Percentiles rank a stretch among this genome's conserved stretches.
Conservation (phyloP, 2,888 invertebrate species). For the Apodemia duryi region DNA sequence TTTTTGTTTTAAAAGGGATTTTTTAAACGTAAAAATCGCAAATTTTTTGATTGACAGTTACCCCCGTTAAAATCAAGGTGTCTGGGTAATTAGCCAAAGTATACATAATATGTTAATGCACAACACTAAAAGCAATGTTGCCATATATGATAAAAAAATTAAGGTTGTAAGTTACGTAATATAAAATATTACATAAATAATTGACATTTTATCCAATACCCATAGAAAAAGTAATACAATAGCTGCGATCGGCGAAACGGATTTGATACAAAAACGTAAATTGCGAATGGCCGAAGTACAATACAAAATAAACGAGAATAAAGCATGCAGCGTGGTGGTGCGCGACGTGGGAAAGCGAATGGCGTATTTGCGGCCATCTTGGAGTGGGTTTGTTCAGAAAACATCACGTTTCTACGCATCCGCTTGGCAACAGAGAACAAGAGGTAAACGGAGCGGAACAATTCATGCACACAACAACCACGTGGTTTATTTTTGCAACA, state of each 20-base stretch:
- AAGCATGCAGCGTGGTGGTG: slow-evolving; percentile 58
- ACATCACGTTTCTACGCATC: slow-evolving; percentile 69
- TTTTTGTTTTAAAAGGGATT: too few relatives aligned
- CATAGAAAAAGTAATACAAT: slow-evolving; percentile 15
- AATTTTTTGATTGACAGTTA: too few relatives aligned
- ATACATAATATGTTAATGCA: too few relatives aligned
- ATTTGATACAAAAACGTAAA: slow-evolving; percentile 47
- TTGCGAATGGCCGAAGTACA: slow-evolving; percentile 51
- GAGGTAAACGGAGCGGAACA: slow-evolving; percentile 70
- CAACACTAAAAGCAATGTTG: background rate
- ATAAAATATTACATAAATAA: background rate
- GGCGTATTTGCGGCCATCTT: slow-evolving; percentile 70
- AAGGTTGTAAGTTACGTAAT: background rate
- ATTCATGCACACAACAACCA: slow-evolving; percentile 54
- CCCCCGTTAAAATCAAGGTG: background rate
- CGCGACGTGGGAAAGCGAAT: slow-evolving; percentile 77
- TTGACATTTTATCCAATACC: slow-evolving; percentile 24
- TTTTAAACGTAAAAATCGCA: too few relatives aligned
- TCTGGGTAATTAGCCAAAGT: too few relatives aligned
- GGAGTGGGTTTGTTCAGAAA: slow-evolving; percentile 61
- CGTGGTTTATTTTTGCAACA: slow-evolving; percentile 70
- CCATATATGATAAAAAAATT: background rate
- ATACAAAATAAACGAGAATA: slow-evolving; percentile 63
- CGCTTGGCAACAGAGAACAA: slow-evolving; percentile 69
- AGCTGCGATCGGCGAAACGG: slow-evolving; percentile 38